These are phyloP conservation scores for Brachionus manjavacas DNA, from an alignment of 1,140 invertebrate genomes.

Conservation along the genomic window DNA sequence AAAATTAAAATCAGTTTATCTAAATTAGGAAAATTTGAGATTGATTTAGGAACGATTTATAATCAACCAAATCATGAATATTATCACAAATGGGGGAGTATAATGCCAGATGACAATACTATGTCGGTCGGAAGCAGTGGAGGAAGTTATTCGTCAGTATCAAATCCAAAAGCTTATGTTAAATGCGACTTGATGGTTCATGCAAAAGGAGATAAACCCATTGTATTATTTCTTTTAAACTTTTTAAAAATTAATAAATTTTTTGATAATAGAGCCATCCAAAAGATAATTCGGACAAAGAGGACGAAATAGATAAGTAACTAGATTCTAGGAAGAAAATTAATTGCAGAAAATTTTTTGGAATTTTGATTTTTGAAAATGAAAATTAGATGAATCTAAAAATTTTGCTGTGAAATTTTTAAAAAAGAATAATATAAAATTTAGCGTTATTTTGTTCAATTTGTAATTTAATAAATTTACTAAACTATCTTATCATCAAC, in stretches of 20 bases:
- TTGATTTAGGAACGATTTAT: conserved; percentile 37
- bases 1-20: conserved; percentile 13
- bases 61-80: conserved; percentile 25
- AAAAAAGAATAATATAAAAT: no score
- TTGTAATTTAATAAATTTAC: no score
- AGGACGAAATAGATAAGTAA: conserved; percentile 12
- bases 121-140: conserved; percentile 7
- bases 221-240: conserved; percentile 2
- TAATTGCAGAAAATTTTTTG: no score
- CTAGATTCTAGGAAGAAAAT: not conserved
- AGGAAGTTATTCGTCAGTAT: not conserved
- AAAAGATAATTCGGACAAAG: conserved; percentile 12
- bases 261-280: not conserved
- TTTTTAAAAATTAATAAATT: not conserved
- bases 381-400: no score
- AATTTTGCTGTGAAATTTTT: no score
- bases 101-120: not conserved
- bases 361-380: no score
- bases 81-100: conserved; percentile 32
- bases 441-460: no score
- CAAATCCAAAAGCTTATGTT: conserved; percentile 30
- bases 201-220: conserved; percentile 17
- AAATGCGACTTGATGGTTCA: conserved; percentile 31
- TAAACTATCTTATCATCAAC: no score
- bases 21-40: conserved; percentile 38